A percentile compares a stretch with the other conserved stretches of the same genome.
Evolutionary conservation across 2,888 invertebrate genomes (phyloP).

Genomic region (Metallyticus violacea): DNA sequence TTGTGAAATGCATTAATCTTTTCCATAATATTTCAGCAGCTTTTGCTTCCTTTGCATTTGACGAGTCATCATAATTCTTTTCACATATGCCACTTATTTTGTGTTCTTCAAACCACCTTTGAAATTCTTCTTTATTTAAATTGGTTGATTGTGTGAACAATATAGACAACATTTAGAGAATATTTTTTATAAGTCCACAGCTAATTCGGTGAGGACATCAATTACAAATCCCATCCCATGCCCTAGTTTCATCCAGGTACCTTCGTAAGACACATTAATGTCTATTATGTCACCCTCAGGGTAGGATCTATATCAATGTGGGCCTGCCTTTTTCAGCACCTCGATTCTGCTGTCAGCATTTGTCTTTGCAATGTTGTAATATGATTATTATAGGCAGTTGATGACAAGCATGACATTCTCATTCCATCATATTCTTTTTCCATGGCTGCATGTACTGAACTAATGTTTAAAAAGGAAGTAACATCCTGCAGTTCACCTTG

Average conservation of each 20-base stretch:
- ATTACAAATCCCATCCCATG: slow-evolving; percentile 23
- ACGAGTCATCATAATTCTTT: slow-evolving; percentile 15
- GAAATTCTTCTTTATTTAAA: neutral
- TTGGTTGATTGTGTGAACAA: neutral
- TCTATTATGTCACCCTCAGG: neutral
- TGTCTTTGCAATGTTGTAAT: too few species aligned
- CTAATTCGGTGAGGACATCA: too few species aligned
- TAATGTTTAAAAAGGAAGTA: too few species aligned
- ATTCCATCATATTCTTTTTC: too few species aligned
- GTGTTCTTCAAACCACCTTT: slow-evolving; percentile 5
- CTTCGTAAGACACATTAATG: slow-evolving; percentile 27
- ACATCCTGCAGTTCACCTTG: too few species aligned
- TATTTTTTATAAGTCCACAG: too few species aligned
- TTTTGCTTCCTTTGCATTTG: slow-evolving; percentile 20
- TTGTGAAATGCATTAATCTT: neutral
- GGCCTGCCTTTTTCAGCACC: neutral
- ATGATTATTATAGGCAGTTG: too few species aligned
- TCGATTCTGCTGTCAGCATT: neutral
- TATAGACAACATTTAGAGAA: slow-evolving; percentile 21
- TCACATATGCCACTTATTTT: slow-evolving; percentile 20
- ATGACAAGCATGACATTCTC: too few species aligned
- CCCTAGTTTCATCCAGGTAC: slow-evolving; percentile 25
- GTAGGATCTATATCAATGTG: neutral
- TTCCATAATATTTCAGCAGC: slow-evolving; percentile 22
- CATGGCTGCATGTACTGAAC: too few species aligned